Percentiles rank a stretch among this genome's conserved stretches.
phyloP scores from a whole-genome alignment of 1,140 invertebrate species.

The Ooceraea biroi region DNA sequence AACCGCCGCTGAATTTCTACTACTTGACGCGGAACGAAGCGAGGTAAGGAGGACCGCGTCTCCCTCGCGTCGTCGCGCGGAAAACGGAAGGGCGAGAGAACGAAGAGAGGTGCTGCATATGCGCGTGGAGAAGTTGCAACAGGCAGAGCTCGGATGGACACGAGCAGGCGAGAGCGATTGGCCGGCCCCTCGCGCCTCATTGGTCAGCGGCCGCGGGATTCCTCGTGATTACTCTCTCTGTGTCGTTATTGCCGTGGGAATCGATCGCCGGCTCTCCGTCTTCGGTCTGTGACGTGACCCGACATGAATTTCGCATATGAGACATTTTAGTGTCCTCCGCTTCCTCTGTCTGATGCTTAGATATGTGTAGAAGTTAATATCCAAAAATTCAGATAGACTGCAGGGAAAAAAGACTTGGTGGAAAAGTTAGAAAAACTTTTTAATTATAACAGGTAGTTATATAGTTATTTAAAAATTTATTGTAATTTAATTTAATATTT shows the following conservation, averaged over 20 bases:
- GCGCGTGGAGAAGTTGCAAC: not conserved
- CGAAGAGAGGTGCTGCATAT: slow-evolving; percentile 12
- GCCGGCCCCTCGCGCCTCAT: slow-evolving; percentile 60
- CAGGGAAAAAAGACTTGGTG: too few species aligned
- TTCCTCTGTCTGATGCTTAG: not conserved
- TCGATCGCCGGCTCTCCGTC: slow-evolving; percentile 7
- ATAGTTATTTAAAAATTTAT: too few species aligned
- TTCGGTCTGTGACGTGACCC: too few species aligned
- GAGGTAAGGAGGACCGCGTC: not conserved
- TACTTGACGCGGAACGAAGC: not conserved
- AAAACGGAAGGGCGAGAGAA: not conserved
- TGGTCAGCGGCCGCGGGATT: slow-evolving; percentile 51
- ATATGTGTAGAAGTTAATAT: too few species aligned
- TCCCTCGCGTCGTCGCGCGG: not conserved
- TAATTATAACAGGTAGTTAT: too few species aligned
- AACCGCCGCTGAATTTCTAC: not conserved
- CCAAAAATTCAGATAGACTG: not conserved
- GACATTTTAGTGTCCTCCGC: too few species aligned
- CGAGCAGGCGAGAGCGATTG: slow-evolving; percentile 25
- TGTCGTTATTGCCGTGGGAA: not conserved
- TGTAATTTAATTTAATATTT: too few species aligned
- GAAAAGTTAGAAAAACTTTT: too few species aligned
- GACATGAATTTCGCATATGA: not conserved
- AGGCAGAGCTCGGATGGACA: slow-evolving; percentile 39
- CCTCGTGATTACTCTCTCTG: not conserved